These are phyloP conservation scores for Poeciliopsis retropinna DNA, from an alignment of 2,113 vertebrate genomes.

Conservation along the genomic window DNA sequence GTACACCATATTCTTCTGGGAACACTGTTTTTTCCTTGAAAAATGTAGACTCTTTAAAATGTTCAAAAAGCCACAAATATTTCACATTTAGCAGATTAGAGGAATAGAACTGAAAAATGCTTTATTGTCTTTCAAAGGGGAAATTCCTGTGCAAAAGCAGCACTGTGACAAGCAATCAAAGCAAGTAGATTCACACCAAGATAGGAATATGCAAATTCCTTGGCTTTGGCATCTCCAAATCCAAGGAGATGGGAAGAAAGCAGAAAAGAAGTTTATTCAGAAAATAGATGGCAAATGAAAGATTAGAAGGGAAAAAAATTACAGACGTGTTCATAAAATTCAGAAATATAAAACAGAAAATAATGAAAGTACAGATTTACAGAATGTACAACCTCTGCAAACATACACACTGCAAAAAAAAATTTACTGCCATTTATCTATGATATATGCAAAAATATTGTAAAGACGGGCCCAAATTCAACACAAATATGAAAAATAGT, in stretches of 20 bases:
- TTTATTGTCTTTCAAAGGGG: too few relatives aligned
- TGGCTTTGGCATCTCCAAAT: neutral
- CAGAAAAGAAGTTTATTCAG: constrained; percentile 68
- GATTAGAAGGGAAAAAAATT: constrained; percentile 19
- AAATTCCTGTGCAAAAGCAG: too few relatives aligned
- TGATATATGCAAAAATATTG: too few relatives aligned
- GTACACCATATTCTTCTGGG: too few relatives aligned
- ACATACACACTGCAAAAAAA: constrained; percentile 8
- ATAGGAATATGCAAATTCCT: too few relatives aligned
- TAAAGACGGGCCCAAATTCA: too few relatives aligned
- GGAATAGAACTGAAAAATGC: neutral
- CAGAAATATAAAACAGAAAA: constrained; percentile 17
- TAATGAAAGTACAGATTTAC: constrained; percentile 13
- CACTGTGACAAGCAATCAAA: too few relatives aligned
- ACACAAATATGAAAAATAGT: too few relatives aligned
- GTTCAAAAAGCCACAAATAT: too few relatives aligned
- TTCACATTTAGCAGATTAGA: neutral
- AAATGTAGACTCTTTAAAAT: too few relatives aligned
- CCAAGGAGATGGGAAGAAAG: constrained; percentile 27
- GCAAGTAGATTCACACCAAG: too few relatives aligned
- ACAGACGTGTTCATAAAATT: constrained; percentile 16
- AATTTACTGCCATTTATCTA: neutral
- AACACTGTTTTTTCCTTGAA: too few relatives aligned
- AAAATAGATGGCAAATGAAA: constrained; percentile 24
- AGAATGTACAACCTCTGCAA: constrained; percentile 1